phyloP scores from a whole-genome alignment of 2,888 invertebrate species.

The Empis stercorea region DNA sequence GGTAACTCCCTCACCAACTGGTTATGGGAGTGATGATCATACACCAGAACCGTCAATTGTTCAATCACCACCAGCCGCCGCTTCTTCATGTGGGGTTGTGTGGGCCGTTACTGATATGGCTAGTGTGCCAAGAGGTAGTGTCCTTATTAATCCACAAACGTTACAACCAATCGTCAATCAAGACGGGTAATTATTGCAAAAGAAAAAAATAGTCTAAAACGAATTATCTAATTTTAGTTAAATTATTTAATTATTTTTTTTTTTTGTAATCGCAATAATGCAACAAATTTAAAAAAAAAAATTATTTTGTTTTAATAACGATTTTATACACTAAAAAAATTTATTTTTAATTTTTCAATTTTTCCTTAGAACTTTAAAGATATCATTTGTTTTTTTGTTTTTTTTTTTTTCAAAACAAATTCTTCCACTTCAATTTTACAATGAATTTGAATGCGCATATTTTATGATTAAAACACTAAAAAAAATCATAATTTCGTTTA shows the following conservation, averaged over 20 bases:
- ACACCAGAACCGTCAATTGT: conserved; percentile 30
- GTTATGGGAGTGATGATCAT: conserved; percentile 38
- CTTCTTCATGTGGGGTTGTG: conserved; percentile 41
- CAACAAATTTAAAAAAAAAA: background rate
- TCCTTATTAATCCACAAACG: conserved; percentile 70
- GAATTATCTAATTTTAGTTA: conserved; percentile 14
- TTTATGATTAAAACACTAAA: too few relatives aligned
- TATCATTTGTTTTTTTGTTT: too few relatives aligned
- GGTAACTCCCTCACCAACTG: conserved; percentile 65
- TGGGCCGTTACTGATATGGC: conserved; percentile 83
- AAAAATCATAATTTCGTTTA: background rate
- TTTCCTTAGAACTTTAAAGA: background rate
- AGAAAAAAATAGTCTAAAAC: background rate
- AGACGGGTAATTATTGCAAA: conserved; percentile 36
- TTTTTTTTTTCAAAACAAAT: background rate
- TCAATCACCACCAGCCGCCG: conserved; percentile 19
- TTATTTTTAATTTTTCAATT: background rate
- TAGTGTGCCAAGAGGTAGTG: conserved; percentile 73
- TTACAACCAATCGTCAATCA: conserved; percentile 38
- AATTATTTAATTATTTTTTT: conserved; percentile 7
- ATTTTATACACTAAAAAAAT: background rate
- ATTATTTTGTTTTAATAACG: background rate
- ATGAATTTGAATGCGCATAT: too few relatives aligned
- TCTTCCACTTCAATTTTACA: too few relatives aligned
- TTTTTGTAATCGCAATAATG: background rate